Evolutionary conservation across 1,140 invertebrate species (phyloP).

Genomic region (Macrobrachium nipponense): DNA sequence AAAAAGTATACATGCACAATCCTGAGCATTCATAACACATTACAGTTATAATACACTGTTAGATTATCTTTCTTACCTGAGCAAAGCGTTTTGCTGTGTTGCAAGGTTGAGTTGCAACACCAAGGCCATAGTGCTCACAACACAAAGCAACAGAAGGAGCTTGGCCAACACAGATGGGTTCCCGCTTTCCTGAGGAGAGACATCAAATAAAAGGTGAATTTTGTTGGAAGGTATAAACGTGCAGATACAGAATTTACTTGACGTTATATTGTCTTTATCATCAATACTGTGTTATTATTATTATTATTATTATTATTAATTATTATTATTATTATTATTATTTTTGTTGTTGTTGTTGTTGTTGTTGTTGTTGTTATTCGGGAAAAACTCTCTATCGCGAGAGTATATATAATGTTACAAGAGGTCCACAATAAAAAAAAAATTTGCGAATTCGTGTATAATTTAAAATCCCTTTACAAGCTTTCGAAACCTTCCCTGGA

Average conservation of each 20-base stretch:
- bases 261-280: no score
- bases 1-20: neutral
- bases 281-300: no score
- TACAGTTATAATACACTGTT: neutral
- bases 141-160: constrained; percentile 39
- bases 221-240: neutral
- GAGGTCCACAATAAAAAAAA: no score
- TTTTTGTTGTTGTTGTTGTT: no score
- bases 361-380: no score
- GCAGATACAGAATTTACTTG: neutral
- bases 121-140: constrained; percentile 53
- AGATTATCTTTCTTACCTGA: constrained; percentile 6
- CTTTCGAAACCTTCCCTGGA: no score
- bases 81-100: constrained; percentile 49
- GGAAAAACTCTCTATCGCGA: no score
- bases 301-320: no score
- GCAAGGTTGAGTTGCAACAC: constrained; percentile 51
- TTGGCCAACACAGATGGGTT: constrained; percentile 14
- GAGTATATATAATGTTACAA: no score
- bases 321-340: no score
- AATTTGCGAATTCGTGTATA: no score
- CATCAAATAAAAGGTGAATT: neutral
- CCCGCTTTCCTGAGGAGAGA: constrained; percentile 21
- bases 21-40: neutral
- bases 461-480: no score